Base-by-base conservation (phyloP, 1,140 invertebrate species). In the Lethocerus indicus region DNA sequence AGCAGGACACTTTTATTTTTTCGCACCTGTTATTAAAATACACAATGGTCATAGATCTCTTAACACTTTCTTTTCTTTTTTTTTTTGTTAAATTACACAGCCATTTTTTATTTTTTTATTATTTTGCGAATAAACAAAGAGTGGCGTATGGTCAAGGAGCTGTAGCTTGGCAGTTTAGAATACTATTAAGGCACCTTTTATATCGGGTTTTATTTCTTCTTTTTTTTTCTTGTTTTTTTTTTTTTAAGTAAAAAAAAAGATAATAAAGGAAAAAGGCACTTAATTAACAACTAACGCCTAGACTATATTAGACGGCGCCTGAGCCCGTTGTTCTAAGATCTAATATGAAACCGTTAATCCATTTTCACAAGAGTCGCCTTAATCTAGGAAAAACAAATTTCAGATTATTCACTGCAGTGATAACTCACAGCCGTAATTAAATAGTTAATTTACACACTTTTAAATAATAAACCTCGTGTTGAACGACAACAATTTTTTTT, bases 131-230 rank as follows among this genome's bases (percentile, higher is more conserved):
- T 24, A 20, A 42, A 20, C 26, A 42, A 42, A 24, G 23, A 42
- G 40, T 42, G 40, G 40, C 40, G 40, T 42, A 42, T 42, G 40
- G 40, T 42, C 26, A 42, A 42, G 40, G 26, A 42, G 40, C 23
- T 42, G 40, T 42, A 42, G 37, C 14, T 21, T 42, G 13, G n/a
- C n/a, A n/a, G n/a, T 2, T 41, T 41, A 24, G 26, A 4, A 24
- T 14, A 24, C n/a, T 24, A 3, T 24, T 20, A 42, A 1, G 12
- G 40, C 16, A 12, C 20, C 21, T 6, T 4, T 9, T 39, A 21
- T 14, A 39, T n/a, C 5, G 23, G 36, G 36, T 21, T 14, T 24
- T 24, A 42, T 25, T 24, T 20, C 26, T 24, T 7, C n/a, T 24
- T n/a, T 21, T 42, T 21, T 36, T 36, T 16, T 18, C 20, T 3